phyloP scores from a whole-genome alignment of 2,797 vertebrate species.

The Oceanodroma leucorhoa region DNA sequence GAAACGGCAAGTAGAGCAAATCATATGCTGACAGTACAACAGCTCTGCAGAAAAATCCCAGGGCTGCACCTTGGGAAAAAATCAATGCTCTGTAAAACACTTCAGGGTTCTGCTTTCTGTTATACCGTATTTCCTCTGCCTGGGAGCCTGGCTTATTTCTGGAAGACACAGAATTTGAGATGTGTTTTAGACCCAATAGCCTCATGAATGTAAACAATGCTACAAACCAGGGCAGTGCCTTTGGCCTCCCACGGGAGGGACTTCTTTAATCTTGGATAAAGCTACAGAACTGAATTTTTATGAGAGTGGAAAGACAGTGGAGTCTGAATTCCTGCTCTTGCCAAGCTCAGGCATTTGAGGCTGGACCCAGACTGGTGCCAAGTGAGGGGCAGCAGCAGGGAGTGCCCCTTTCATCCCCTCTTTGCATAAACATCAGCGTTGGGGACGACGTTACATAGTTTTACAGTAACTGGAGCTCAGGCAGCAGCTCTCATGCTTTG shows the following conservation, averaged over 20 bases:
- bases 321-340: not conserved
- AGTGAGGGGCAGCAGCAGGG: not conserved
- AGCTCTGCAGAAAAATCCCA: not conserved
- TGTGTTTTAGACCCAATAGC: not conserved
- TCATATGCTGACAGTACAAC: not conserved
- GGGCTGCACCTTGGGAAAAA: not conserved
- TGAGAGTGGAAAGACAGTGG: not conserved
- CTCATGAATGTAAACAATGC: not conserved
- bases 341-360: not conserved
- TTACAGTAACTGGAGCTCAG: not conserved
- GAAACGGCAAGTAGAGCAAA: not conserved
- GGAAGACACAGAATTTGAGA: not conserved
- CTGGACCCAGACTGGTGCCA: not conserved
- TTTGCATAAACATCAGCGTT: fast-evolving
- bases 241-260: fast-evolving
- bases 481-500: not conserved
- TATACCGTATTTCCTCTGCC: not conserved
- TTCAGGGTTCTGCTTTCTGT: not conserved
- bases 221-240: not conserved
- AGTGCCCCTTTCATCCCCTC: not conserved
- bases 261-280: not conserved
- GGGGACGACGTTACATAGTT: not conserved
- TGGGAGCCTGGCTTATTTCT: not conserved
- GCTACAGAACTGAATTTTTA: not conserved
- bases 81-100: not conserved